Percentiles rank a stretch among this genome's conserved stretches.
Conservation (phyloP, 2,113 vertebrate species). For the Archocentrus centrarchus region DNA sequence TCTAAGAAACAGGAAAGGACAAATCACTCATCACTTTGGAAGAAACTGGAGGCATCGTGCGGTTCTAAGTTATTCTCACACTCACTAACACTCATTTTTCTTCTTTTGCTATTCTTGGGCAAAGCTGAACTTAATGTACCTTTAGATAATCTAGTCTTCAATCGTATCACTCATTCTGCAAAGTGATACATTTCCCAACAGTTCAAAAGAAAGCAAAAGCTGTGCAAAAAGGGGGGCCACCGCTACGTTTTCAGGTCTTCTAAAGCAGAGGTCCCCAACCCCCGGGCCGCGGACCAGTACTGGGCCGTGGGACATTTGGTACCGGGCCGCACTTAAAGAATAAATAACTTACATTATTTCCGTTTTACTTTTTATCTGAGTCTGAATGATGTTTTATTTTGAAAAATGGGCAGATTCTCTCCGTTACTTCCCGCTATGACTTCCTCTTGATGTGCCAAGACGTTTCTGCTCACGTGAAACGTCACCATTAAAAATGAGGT, state of each 20-base stretch:
- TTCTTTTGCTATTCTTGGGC: background rate
- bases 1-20: background rate
- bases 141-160: background rate
- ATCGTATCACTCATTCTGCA: background rate
- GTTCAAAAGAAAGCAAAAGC: background rate
- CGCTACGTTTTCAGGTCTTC: background rate
- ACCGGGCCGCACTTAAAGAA: too few relatives aligned
- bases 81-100: background rate
- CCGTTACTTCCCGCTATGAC: too few relatives aligned
- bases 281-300: too few relatives aligned
- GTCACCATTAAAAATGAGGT: too few relatives aligned
- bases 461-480: too few relatives aligned
- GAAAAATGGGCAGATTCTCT: too few relatives aligned
- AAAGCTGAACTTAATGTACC: background rate
- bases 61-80: background rate
- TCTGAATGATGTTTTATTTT: too few relatives aligned
- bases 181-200: background rate
- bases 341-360: too few relatives aligned
- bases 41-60: background rate
- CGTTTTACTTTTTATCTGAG: too few relatives aligned
- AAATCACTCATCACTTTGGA: background rate
- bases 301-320: too few relatives aligned
- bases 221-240: fast-evolving
- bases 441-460: too few relatives aligned
- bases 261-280: too few relatives aligned